phyloP scores from a whole-genome alignment of 2,888 invertebrate species.

The Mythimna pallens region DNA sequence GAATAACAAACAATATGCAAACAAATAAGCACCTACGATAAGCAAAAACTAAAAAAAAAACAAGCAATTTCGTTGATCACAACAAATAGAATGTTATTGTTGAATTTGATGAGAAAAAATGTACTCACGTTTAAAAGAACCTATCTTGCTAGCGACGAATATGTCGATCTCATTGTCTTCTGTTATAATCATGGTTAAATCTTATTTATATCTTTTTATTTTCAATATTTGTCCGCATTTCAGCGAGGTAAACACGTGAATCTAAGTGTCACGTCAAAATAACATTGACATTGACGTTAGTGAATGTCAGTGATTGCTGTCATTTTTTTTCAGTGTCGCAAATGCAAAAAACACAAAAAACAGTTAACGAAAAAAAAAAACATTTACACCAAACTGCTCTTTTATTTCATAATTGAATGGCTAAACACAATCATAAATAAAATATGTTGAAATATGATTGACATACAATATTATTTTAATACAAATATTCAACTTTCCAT shows the following conservation, averaged over 20 bases:
- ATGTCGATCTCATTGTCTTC: slow-evolving; percentile 86
- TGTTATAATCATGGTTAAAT: slow-evolving; percentile 68
- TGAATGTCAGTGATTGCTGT: background rate
- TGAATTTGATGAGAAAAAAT: background rate
- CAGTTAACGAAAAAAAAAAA: background rate
- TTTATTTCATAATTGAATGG: background rate
- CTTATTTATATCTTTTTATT: slow-evolving; percentile 21
- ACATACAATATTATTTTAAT: no score
- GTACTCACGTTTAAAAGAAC: slow-evolving; percentile 90
- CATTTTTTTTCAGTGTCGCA: no score
- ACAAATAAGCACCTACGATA: rapidly evolving
- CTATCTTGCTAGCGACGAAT: slow-evolving; percentile 89
- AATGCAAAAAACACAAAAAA: no score
- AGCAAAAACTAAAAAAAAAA: background rate
- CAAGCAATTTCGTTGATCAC: background rate
- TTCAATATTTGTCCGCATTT: slow-evolving; percentile 27
- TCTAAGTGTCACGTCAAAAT: slow-evolving; percentile 28
- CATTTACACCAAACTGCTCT: background rate
- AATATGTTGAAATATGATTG: no score
- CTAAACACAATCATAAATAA: background rate
- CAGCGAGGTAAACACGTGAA: slow-evolving; percentile 54
- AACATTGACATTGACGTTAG: slow-evolving; percentile 1
- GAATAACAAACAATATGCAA: background rate
- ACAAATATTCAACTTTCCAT: no score
- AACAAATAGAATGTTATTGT: background rate